Evolutionary conservation across 2,888 invertebrate species (phyloP).

Genomic region (Orthonevra nobilis): DNA sequence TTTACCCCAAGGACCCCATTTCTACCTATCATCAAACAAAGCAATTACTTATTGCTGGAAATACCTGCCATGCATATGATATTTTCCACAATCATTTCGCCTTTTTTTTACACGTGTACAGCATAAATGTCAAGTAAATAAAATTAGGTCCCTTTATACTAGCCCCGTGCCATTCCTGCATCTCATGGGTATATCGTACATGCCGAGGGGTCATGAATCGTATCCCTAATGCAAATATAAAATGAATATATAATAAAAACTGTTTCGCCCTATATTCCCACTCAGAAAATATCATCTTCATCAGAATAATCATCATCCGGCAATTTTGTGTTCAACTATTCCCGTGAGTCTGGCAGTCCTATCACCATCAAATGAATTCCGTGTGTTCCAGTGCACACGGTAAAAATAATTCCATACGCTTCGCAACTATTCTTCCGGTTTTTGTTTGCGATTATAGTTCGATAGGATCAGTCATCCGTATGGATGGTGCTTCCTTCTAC

Average conservation of each 20-base stretch:
- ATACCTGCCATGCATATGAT: too few relatives aligned
- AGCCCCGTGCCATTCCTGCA: too few relatives aligned
- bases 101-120: too few relatives aligned
- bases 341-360: slow-evolving; percentile 6
- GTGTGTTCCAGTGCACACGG: not conserved
- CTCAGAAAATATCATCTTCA: not conserved
- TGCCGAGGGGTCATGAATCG: slow-evolving; percentile 9
- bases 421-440: slow-evolving; percentile 3
- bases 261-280: not conserved
- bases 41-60: too few relatives aligned
- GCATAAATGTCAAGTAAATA: too few relatives aligned
- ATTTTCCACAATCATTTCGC: too few relatives aligned
- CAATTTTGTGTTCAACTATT: slow-evolving; percentile 2
- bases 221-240: slow-evolving; percentile 6
- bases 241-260: slow-evolving; percentile 11
- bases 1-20: too few relatives aligned
- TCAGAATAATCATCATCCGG: slow-evolving; percentile 4
- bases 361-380: slow-evolving; percentile 13
- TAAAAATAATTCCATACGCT: slow-evolving; percentile 14
- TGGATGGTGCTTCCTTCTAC: not conserved
- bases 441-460: slow-evolving; percentile 16
- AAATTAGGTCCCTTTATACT: too few relatives aligned
- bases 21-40: too few relatives aligned
- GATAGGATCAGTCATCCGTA: slow-evolving; percentile 16
- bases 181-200: too few relatives aligned